Conservation (phyloP, 2,888 invertebrate species). For the Julus scanicus region DNA sequence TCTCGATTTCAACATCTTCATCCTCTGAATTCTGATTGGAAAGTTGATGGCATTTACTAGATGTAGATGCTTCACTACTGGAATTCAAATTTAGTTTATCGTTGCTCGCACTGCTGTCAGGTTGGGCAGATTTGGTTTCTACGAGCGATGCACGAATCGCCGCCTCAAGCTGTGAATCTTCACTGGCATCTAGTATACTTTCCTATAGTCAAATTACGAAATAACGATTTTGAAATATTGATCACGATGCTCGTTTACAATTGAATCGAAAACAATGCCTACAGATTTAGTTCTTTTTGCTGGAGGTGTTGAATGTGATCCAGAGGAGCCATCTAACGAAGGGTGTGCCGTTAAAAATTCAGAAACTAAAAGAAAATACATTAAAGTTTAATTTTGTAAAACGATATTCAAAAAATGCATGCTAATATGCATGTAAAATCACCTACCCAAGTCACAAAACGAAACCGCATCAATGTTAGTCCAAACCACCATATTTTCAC, state of each 20-base stretch:
- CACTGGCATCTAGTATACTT: slow-evolving; percentile 67
- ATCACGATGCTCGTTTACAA: too few relatives aligned
- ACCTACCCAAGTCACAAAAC: slow-evolving; percentile 66
- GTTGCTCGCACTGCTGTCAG: neutral
- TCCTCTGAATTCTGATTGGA: slow-evolving; percentile 49
- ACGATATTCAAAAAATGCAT: slow-evolving; percentile 63
- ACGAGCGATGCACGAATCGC: slow-evolving; percentile 68
- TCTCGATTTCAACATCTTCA: slow-evolving; percentile 56
- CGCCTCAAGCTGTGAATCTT: slow-evolving; percentile 68
- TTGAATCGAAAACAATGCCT: neutral
- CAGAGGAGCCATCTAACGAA: slow-evolving; percentile 54
- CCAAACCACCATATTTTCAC: slow-evolving; percentile 71
- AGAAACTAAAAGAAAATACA: slow-evolving; percentile 44
- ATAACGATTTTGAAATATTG: neutral
- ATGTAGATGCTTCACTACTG: slow-evolving; percentile 19
- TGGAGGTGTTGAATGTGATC: slow-evolving; percentile 4
- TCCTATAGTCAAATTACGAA: slow-evolving; percentile 5
- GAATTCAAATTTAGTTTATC: neutral
- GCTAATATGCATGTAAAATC: slow-evolving; percentile 60
- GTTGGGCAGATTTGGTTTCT: slow-evolving; percentile 58
- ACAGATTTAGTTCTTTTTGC: slow-evolving; percentile 47
- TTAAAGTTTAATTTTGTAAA: neutral
- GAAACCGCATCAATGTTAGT: slow-evolving; percentile 65
- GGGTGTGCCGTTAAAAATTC: slow-evolving; percentile 56
- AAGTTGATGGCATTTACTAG: slow-evolving; percentile 37